Base-by-base conservation (phyloP, 1,140 invertebrate species). In the Atta cephalotes region DNA sequence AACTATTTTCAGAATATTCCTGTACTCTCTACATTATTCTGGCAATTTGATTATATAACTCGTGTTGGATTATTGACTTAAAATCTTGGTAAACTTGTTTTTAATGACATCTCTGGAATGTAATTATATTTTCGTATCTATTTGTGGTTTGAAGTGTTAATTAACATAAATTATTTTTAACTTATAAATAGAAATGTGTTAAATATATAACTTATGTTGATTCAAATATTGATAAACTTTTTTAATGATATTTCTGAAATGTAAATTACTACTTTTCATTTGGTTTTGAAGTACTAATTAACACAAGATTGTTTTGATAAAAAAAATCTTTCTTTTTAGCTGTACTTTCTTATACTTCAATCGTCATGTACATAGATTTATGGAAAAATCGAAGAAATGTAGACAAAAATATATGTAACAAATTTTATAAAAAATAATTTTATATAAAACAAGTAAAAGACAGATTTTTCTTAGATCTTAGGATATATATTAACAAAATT, bases 1-100 rank as follows among this genome's bases (percentile, higher is more conserved):
- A 93, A 93, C 92, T 94, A 94, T 94, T 94, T 94, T 93, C 92
- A 94, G 93, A 94, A 92, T 91, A 85, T 86, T 85, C 76, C 65
- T 82, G 87, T 90, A 93, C 9, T 45, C 39, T 45, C 91, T 89
- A 92, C 84, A 92, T 94, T 93, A 93, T 89, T 91, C 91, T 92
- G 92, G 89, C 78, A 91, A 91, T 66, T 86, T 89, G 91, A 88
- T 94, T 93, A 94, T 92, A 81, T 94, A 94, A 93, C 90, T 81
- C 79, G 71, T 82, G 62, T 87, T 92, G 88, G 82, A 93, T 91
- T 88, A 90, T 76, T 88, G 88, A 91, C 90, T 82, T 39, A 85
- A 90, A 91, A 89, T 86, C 74, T 91, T 85, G 81, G 65, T 86
- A 88, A 91, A 92, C 87, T 92, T 90, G 60, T 78, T 91, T 80